phyloP scores from a whole-genome alignment of 2,888 invertebrate genomes.

The Trachelus stipa region DNA sequence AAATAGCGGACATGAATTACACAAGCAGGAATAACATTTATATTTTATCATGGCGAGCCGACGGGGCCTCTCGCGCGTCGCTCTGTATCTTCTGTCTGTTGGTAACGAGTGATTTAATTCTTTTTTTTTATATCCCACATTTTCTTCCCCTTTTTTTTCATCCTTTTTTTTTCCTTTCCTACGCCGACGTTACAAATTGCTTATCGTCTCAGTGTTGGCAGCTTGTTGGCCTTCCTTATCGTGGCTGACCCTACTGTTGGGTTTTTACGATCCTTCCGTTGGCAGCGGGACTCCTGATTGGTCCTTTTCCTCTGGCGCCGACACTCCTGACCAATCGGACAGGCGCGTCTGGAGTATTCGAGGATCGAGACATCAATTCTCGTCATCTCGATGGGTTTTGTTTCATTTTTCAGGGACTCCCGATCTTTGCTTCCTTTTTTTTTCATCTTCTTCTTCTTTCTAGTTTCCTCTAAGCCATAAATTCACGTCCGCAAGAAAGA shows the following conservation, averaged over 20 bases:
- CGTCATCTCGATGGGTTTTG: slow-evolving; percentile 30
- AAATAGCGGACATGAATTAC: slow-evolving; percentile 54
- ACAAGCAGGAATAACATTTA: slow-evolving; percentile 46
- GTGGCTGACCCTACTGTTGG: slow-evolving; percentile 45
- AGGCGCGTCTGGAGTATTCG: slow-evolving; percentile 50
- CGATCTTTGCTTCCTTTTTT: not conserved
- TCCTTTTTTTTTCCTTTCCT: slow-evolving; percentile 12
- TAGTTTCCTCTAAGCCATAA: not conserved
- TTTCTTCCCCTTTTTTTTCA: slow-evolving; percentile 5
- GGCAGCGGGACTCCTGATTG: slow-evolving; percentile 12
- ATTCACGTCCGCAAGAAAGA: not conserved
- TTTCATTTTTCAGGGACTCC: slow-evolving; percentile 31
- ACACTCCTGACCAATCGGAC: slow-evolving; percentile 44
- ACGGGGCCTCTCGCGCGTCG: not conserved
- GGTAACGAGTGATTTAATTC: slow-evolving; percentile 36
- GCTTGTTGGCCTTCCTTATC: slow-evolving; percentile 54
- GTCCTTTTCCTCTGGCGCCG: not conserved
- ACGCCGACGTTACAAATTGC: slow-evolving; percentile 61
- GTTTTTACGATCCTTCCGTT: slow-evolving; percentile 38
- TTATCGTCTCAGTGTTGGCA: slow-evolving; percentile 56
- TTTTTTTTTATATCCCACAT: slow-evolving; percentile 25
- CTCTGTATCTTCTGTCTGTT: slow-evolving; percentile 8
- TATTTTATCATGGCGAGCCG: slow-evolving; percentile 38
- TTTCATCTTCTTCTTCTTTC: not conserved
- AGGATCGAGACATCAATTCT: slow-evolving; percentile 34